Evolutionary conservation across 2,113 vertebrate genomes (phyloP), one percentile per base, ranked within the genome.

Genomic region (Vidua chalybeata): DNA sequence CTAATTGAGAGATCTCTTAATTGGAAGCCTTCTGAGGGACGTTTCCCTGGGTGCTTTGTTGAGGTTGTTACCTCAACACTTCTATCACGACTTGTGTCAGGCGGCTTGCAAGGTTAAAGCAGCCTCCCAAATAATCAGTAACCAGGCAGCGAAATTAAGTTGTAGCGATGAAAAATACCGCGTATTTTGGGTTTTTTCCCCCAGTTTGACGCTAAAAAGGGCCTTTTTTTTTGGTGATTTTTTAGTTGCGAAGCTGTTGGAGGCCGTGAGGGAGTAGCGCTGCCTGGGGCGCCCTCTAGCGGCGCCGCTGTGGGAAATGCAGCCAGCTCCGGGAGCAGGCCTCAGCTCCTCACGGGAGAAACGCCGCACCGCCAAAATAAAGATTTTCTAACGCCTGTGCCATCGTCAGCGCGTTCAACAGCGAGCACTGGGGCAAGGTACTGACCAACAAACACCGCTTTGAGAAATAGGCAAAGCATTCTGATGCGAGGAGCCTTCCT

Each of bases 221-320:
- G 2, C 14, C 26, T 6, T 41, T 82, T 82, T 82, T 49, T 37
- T 61, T 52, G 67, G 66, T 33, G 7, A 51, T 83, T 89, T 75
- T 93, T 59, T 0, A 9, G 22, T 35, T 9, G 66, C 23, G 84
- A 20, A 78, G 93, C 88, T 30, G 12, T 11, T 14, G 62, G 21
- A 56, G 84, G 74, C 75, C 3, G n/a, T 43, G 55, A 79, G 58
- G 74, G 82, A 95, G 91, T 94, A 82, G 28, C 76, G 0, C 94
- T 97, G 95, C 90, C 94, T 93, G 55, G 49, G 78, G 92, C 88
- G 93, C 94, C 81, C 97, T 93, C 90, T 97, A 88, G 93, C 91
- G 89, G 88, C 92, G 13, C 66, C 14, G 94, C 94, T 51, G 3
- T 2, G 92, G 76, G 91, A 94, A 94, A 18, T 58, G 94, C 95